These are phyloP conservation scores for Dendroctonus ponderosae DNA, from an alignment of 1,140 invertebrate genomes.

Conservation along the genomic window DNA sequence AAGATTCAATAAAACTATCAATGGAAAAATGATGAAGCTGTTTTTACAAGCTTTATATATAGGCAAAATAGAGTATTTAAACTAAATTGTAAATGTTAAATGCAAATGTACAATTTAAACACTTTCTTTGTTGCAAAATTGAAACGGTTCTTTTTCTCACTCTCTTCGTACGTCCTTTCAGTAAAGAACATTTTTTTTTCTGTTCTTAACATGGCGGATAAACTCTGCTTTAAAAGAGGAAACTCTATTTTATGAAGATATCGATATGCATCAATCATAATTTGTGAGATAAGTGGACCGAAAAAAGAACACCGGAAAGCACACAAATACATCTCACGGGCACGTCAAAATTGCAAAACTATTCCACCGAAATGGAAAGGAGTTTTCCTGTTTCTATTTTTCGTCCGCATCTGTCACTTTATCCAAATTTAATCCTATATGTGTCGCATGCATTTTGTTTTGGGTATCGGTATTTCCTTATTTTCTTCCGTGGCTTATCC, in stretches of 20 bases:
- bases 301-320: not conserved
- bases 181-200: too few species aligned
- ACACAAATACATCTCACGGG: constrained; percentile 17
- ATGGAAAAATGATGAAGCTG: too few species aligned
- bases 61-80: too few species aligned
- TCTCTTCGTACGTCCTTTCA: too few species aligned
- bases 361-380: constrained; percentile 9
- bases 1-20: too few species aligned
- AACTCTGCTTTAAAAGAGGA: too few species aligned
- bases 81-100: too few species aligned
- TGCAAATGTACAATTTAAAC: too few species aligned
- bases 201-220: too few species aligned
- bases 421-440: constrained; percentile 36
- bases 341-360: constrained; percentile 5
- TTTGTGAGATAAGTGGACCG: constrained; percentile 5
- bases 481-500: constrained; percentile 34
- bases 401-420: constrained; percentile 30
- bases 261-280: constrained; percentile 9
- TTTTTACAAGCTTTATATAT: too few species aligned
- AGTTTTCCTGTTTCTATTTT: constrained; percentile 25
- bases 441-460: constrained; percentile 35
- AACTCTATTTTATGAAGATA: not conserved
- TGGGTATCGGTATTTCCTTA: constrained; percentile 32
- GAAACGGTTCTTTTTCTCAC: too few species aligned
- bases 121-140: too few species aligned